Percentiles rank a stretch among this genome's conserved stretches.
phyloP scores from a whole-genome alignment of 2,797 vertebrate species.

The Xiphorhynchus erythropygius region DNA sequence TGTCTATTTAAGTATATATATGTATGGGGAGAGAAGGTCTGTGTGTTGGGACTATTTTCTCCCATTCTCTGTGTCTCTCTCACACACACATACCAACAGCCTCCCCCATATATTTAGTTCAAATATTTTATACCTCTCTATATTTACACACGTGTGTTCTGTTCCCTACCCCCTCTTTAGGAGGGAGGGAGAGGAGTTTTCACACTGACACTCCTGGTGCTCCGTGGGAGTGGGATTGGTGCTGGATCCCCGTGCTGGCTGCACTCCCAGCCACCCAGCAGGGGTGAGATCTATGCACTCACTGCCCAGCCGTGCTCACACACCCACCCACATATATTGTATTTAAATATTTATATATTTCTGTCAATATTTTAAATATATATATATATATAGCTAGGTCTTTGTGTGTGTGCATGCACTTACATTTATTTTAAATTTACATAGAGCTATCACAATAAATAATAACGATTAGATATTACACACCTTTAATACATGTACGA shows the following conservation, averaged over 20 bases:
- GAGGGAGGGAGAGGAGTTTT: neutral
- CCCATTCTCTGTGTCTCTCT: neutral
- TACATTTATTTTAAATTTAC: neutral
- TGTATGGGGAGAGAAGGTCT: neutral
- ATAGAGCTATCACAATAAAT: neutral
- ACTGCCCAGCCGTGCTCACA: neutral
- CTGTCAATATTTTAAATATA: neutral
- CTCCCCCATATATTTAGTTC: neutral
- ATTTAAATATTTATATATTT: neutral
- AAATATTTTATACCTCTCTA: neutral
- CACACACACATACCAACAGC: neutral
- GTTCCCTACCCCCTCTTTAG: neutral
- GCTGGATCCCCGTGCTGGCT: neutral
- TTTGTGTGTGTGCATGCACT: neutral
- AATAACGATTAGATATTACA: neutral
- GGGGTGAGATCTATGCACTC: neutral
- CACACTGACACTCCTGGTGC: neutral
- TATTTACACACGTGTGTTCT: neutral
- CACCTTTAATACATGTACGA: accelerated
- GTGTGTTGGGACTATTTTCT: neutral
- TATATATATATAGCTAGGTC: too few species aligned
- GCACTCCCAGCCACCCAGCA: neutral
- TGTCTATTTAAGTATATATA: accelerated
- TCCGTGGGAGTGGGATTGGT: neutral
- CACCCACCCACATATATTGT: neutral